These are phyloP conservation scores for Boulengeromyrus knoepffleri DNA, from an alignment of 2,113 vertebrate genomes.

Conservation along the genomic window DNA sequence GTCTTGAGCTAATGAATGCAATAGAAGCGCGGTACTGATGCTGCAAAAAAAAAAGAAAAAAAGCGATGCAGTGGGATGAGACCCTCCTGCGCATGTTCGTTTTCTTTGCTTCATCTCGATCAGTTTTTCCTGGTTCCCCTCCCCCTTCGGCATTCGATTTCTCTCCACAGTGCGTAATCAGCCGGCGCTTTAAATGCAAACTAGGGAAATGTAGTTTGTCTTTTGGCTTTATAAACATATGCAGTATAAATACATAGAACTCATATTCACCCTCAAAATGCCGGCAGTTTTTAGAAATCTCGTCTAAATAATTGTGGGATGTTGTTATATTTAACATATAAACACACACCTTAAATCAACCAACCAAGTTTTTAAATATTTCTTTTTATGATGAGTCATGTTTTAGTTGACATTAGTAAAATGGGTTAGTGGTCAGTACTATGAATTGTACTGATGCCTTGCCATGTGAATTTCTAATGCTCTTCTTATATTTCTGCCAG, in stretches of 20 bases:
- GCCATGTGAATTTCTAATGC: background rate
- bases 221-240: background rate
- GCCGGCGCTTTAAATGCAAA: constrained; percentile 8
- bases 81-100: constrained; percentile 40
- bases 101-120: constrained; percentile 29
- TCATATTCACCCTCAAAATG: background rate
- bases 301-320: background rate
- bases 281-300: background rate
- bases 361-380: background rate
- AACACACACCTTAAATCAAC: background rate
- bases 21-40: constrained; percentile 50
- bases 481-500: background rate
- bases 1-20: constrained; percentile 42
- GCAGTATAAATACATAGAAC: background rate
- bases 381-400: constrained; percentile 6
- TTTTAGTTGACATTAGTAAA: background rate
- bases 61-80: constrained; percentile 50
- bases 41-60: constrained; percentile 46
- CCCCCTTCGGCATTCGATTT: constrained; percentile 22
- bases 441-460: background rate
- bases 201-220: constrained; percentile 31
- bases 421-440: background rate
- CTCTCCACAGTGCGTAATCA: constrained; percentile 30
- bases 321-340: background rate
- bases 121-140: constrained; percentile 30